Evolutionary conservation across 2,113 vertebrate species (phyloP), one percentile per base, ranked within the genome.

Genomic region (Callorhinus ursinus): DNA sequence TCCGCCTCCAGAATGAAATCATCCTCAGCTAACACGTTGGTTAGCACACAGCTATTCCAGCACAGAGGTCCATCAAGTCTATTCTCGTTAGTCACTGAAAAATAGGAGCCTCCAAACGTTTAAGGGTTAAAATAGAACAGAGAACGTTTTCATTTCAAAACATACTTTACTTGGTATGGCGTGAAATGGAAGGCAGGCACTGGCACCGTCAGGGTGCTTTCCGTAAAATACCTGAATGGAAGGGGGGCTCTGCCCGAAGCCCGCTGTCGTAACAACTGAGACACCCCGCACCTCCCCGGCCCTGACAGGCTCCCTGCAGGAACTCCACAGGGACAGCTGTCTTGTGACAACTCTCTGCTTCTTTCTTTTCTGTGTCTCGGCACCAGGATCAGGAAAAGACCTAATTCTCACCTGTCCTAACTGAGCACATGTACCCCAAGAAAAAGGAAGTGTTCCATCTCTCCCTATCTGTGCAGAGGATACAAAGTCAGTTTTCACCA

Each of bases 11-110:
- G 51, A 59, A 55, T 4, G 42, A 72, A 39, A 16, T 31, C 36
- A 10, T 0, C 19, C 57, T 59, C 21, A 1, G 57, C 53, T 4
- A 10, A 36, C 5, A 3, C 36, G 15, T 1, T 4, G 55, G 46
- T 46, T 19, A 22, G 61, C 0, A 0, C 49, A 31, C 53, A 39
- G 51, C 10, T 2, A 12, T 2, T 83, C 31, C 69, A 26, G 21
- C 9, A 24, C 36, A n/a, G 18, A 28, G n/a, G 22, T 2, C 83
- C 76, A 0, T 46, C 19, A 1, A 14, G 3, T 71, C 53, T 24
- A 51, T 1, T 42, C 19, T 22, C 39, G 22, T 26, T 4, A 51
- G 67, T 21, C 77, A 7, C 9, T 19, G 26, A 22, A 87, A 79
- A 80, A n/a, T 1, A 1, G 85, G 71, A 46, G 42, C 16, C 11